These are phyloP conservation scores for Melopsittacus undulatus DNA, from an alignment of 2,797 vertebrate genomes.

Conservation along the genomic window DNA sequence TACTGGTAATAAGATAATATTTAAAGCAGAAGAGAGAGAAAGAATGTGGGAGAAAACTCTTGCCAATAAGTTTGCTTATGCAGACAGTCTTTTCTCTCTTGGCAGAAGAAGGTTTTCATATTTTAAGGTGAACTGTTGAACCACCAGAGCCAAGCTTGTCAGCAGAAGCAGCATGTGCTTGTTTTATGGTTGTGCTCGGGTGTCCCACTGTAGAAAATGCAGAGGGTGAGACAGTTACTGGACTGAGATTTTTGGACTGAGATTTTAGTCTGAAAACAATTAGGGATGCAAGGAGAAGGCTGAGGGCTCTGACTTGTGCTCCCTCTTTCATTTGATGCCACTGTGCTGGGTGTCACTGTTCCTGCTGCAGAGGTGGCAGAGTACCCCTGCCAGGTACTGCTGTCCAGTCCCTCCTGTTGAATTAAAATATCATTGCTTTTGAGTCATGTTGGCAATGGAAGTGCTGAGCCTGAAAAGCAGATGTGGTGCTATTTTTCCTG, in stretches of 20 bases:
- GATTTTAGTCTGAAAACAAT: neutral
- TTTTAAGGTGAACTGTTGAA: constrained; percentile 7
- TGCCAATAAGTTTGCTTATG: neutral
- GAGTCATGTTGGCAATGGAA: neutral
- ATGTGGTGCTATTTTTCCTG: neutral
- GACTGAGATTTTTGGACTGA: neutral
- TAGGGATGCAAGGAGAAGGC: neutral
- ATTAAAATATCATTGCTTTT: neutral
- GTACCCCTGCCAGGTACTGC: neutral
- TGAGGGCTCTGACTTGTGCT: neutral
- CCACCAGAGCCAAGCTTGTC: neutral
- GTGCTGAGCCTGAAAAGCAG: neutral
- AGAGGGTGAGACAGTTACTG: neutral
- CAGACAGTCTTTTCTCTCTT: neutral
- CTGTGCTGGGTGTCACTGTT: rapidly evolving
- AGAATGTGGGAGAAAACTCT: neutral
- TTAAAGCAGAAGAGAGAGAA: neutral
- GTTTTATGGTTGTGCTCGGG: neutral
- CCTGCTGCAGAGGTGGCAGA: neutral
- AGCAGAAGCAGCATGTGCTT: rapidly evolving
- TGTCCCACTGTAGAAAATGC: neutral
- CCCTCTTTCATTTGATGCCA: neutral
- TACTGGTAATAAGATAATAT: neutral
- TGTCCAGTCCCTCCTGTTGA: neutral
- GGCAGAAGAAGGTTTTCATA: neutral